Base-by-base conservation (phyloP, 2,797 vertebrate genomes). In the Melanotaenia maccullochi region DNA sequence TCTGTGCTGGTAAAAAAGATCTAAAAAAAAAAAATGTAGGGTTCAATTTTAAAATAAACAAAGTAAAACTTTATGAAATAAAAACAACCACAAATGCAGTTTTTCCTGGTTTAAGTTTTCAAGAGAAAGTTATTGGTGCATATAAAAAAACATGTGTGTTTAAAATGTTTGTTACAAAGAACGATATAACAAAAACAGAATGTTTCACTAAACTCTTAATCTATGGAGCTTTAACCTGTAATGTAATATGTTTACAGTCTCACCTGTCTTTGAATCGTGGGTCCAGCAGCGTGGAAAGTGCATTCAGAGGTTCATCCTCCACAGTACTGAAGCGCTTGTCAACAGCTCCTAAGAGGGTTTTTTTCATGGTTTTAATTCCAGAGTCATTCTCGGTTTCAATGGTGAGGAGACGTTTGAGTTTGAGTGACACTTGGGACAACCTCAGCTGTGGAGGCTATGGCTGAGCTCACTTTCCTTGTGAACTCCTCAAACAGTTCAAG, bases 291-390 rank as follows among this genome's bases (percentile, higher is more conserved):
- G 0, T 38, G 16, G 49, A 24, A 25, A 36, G 33, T 52, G 30
- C 32, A 33, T 49, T 33, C 6, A 49, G 32, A 54, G 32, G 32
- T 25, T 52, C 49, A 36, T 38, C 22, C 32, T 52, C 32, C 32
- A 65, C 8, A 4, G 32, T 65, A 8, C 47, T 32, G 18, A 65
- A 65, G 32, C 8, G 1, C 12, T 54, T 54, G n/a, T 54, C 2
- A 28, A 38, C 33, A 20, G 32, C 33, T 65, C 13, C 62, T 25
- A 36, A 8, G 32, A 38, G 62, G 13, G 6, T 38, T 38, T 65
- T 54, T 32, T 52, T 24, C 16, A 38, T 65, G 4, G 33, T 65
- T 65, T 54, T 65, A 1, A 65, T 54, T 36, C 32, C 47, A 52
- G 47, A 0, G 8, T 64, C 32, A 25, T 47, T 13, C 47, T 64